A percentile compares a stretch with the other conserved stretches of the same genome.
Conservation (phyloP, 2,888 invertebrate genomes). For the Lissocephala sabroskyi region DNA sequence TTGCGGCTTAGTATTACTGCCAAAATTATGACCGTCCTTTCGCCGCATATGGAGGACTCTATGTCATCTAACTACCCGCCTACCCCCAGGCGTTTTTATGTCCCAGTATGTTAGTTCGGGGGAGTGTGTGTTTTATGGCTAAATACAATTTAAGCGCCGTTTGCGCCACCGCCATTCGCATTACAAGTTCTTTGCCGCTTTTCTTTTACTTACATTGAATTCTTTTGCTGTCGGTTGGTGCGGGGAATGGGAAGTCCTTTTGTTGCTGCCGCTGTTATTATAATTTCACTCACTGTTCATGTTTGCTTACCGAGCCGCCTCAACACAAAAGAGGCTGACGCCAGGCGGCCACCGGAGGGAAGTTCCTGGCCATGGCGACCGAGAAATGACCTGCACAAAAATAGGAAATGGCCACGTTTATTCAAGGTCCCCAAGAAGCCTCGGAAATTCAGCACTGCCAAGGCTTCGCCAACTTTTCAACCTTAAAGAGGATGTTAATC, state of each 20-base stretch:
- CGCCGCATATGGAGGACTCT: too few relatives aligned
- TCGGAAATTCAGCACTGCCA: too few relatives aligned
- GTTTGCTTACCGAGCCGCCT: background rate
- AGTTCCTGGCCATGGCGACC: background rate
- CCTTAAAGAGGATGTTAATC: too few relatives aligned
- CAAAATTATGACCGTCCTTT: slow-evolving; percentile 39
- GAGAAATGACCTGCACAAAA: too few relatives aligned
- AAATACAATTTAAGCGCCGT: slow-evolving; percentile 38
- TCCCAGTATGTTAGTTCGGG: background rate
- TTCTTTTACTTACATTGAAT: background rate
- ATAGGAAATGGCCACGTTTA: too few relatives aligned
- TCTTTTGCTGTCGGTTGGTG: slow-evolving; percentile 6
- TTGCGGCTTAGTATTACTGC: slow-evolving; percentile 41
- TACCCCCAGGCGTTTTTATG: background rate
- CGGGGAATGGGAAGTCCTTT: too few relatives aligned
- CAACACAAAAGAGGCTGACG: slow-evolving; percentile 1
- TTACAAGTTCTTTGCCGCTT: slow-evolving; percentile 18
- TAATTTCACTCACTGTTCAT: background rate
- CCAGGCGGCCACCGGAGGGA: background rate
- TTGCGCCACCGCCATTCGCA: too few relatives aligned
- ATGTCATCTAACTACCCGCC: background rate
- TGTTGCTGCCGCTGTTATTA: background rate
- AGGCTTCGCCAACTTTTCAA: too few relatives aligned
- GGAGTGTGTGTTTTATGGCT: slow-evolving; percentile 42
- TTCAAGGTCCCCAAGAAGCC: too few relatives aligned